phyloP scores from a whole-genome alignment of 2,888 invertebrate species.

The Heliconius aoede region DNA sequence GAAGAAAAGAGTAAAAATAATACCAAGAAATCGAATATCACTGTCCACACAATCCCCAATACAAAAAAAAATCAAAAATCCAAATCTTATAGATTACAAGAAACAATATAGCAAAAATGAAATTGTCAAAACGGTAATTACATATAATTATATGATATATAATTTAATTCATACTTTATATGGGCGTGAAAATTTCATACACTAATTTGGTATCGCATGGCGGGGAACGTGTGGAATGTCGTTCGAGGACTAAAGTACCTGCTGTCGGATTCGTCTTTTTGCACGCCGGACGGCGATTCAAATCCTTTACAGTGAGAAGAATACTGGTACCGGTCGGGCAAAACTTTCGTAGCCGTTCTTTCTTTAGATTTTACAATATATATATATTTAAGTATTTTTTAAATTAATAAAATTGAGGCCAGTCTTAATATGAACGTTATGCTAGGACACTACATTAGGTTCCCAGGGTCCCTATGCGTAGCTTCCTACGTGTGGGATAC shows the following conservation, averaged over 20 bases:
- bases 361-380: neutral
- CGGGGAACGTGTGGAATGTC: constrained; percentile 43
- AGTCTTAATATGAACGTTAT: too few relatives aligned
- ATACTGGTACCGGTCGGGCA: neutral
- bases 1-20: neutral
- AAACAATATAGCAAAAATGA: neutral
- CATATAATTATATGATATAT: constrained; percentile 21
- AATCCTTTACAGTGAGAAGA: neutral
- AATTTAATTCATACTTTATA: constrained; percentile 23
- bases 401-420: too few relatives aligned
- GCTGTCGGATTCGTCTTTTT: constrained; percentile 37
- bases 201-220: constrained; percentile 33
- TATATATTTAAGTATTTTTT: too few relatives aligned
- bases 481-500: too few relatives aligned
- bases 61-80: neutral
- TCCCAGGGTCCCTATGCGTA: neutral
- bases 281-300: constrained; percentile 24
- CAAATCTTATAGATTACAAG: neutral
- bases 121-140: neutral
- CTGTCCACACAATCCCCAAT: neutral
- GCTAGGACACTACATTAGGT: too few relatives aligned
- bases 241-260: constrained; percentile 37
- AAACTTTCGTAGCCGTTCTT: neutral
- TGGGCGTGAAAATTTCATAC: constrained; percentile 28
- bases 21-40: neutral